Conservation (phyloP, 2,797 vertebrate species). For the Brotogeris chrysoptera region DNA sequence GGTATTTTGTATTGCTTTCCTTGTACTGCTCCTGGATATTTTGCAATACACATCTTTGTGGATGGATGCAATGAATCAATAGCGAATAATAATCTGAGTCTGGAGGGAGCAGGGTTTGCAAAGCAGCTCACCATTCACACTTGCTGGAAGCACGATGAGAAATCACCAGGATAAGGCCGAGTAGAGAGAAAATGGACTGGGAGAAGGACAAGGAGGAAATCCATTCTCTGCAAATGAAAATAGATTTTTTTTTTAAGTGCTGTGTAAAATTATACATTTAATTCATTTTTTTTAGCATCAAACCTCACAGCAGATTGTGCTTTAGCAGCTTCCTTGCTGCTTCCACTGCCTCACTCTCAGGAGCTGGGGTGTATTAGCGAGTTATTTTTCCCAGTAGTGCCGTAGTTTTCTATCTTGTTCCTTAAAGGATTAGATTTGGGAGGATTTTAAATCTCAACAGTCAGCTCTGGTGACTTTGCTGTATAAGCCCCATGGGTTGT, state of each 20-base stretch:
- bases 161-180: slow-evolving; percentile 28
- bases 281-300: slow-evolving; percentile 55
- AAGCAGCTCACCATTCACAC: slow-evolving; percentile 44
- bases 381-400: slow-evolving; percentile 1
- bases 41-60: slow-evolving; percentile 35
- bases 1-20: slow-evolving; percentile 58
- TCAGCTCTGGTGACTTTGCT: background rate
- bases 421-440: slow-evolving; percentile 3
- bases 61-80: slow-evolving; percentile 67
- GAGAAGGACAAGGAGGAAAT: slow-evolving; percentile 62
- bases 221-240: slow-evolving; percentile 71
- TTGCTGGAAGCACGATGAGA: slow-evolving; percentile 31
- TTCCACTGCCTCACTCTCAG: slow-evolving; percentile 9
- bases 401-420: slow-evolving; percentile 37
- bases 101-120: slow-evolving; percentile 48
- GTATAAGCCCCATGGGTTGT: background rate
- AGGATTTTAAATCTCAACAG: slow-evolving; percentile 29
- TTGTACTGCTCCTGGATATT: slow-evolving; percentile 65
- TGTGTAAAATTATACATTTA: slow-evolving; percentile 68
- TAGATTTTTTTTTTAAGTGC: slow-evolving; percentile 62
- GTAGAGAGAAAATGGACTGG: slow-evolving; percentile 40
- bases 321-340: background rate
- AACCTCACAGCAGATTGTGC: slow-evolving; percentile 29
- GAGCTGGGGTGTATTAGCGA: slow-evolving; percentile 1
- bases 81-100: slow-evolving; percentile 59